Base-by-base conservation (phyloP, 2,797 vertebrate genomes). In the Anolis apletophallus region DNA sequence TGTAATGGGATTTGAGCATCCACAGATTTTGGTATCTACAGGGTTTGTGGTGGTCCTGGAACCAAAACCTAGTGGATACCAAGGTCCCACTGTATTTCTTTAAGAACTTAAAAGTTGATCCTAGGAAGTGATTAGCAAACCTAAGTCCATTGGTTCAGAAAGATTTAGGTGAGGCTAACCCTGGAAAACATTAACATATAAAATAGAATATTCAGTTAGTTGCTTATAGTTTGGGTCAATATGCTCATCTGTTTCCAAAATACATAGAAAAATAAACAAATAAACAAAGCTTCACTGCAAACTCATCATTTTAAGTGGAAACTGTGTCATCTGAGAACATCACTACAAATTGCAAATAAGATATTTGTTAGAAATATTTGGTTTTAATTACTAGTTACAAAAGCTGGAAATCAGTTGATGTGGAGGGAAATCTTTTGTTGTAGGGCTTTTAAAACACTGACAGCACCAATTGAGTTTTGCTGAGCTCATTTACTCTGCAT, bases 401-500 rank as follows among this genome's bases (percentile, higher is more conserved):
- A 92, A 89, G 73, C 26, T 68, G 76, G 89, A 91, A 82, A 76
- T 75, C 85, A 84, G 82, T 83, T 88, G 83, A 26, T 85, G 64
- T 89, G 87, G 88, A 92, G 87, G 91, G 89, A 77, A 89, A 90
- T 93, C 80, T 92, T 92, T 93, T 93, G 89, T 92, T 90, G 85
- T 87, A 85, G 26, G 84, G 88, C 93, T 91, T 91, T 93, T 93
- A 94, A 96, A 93, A 92, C 90, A 95, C 87, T 91, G 89, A 86
- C 94, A 90, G 80, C 92, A 92, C 91, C 93, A 95, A 91, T 92
- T 96, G 93, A 93, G 94, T 93, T 96, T 94, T 96, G 92, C 93
- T 93, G 94, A 94, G 90, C 95, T 96, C 94, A 95, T 96, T 96
- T 96, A 93, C 88, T 95, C 93, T 95, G 89, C 90, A 90, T 92